These are phyloP conservation scores for Drosophila nr. medialis DNA, from an alignment of 2,888 invertebrate genomes.

Conservation along the genomic window DNA sequence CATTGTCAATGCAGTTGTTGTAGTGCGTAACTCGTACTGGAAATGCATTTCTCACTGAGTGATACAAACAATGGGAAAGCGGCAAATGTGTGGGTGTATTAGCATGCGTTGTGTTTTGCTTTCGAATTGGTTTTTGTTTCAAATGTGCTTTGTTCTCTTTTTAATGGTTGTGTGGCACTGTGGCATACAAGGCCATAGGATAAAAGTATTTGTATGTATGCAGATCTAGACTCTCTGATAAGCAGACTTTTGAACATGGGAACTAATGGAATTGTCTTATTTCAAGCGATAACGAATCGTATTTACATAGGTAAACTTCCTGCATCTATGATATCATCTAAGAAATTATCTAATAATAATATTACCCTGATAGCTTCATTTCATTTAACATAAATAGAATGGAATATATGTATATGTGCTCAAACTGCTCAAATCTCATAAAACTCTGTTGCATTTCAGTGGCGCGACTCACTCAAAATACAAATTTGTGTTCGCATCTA, in stretches of 20 bases:
- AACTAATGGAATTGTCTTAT: conserved; percentile 31
- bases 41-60: conserved; percentile 46
- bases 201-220: conserved; percentile 18
- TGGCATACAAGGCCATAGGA: conserved; percentile 30
- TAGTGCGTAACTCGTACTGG: conserved; percentile 46
- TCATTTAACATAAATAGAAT: neutral
- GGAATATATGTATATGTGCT: neutral
- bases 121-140: conserved; percentile 22
- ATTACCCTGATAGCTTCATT: neutral
- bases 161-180: conserved; percentile 29
- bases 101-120: conserved; percentile 19
- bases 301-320: conserved; percentile 36
- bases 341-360: neutral
- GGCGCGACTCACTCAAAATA: neutral
- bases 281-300: conserved; percentile 26
- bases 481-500: conserved; percentile 1
- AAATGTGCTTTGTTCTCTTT: conserved; percentile 30
- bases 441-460: conserved; percentile 3
- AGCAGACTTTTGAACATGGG: conserved; percentile 3
- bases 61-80: conserved; percentile 38
- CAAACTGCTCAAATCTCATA: conserved; percentile 6
- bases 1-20: conserved; percentile 49
- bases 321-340: conserved; percentile 7
- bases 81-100: conserved; percentile 53
- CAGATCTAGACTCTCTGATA: conserved; percentile 41